These are phyloP conservation scores for Hemaris fuciformis DNA, from an alignment of 2,888 invertebrate genomes.

Conservation along the genomic window DNA sequence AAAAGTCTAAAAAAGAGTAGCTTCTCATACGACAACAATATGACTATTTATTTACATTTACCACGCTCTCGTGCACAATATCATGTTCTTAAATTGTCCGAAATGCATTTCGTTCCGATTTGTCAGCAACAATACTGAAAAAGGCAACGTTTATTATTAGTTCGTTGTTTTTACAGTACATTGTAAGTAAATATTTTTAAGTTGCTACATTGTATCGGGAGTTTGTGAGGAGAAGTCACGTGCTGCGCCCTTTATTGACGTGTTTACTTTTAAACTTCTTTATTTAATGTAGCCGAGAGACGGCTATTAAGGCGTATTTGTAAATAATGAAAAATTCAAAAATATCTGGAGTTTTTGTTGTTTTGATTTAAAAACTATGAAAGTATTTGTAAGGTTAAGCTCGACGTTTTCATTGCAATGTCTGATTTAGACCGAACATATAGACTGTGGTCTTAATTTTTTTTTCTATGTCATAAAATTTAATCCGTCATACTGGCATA, in stretches of 20 bases:
- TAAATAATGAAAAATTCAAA: slow-evolving; percentile 1
- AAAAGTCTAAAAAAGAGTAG: too few relatives aligned
- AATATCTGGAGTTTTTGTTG: neutral
- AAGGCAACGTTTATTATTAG: slow-evolving; percentile 9
- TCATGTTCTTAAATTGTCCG: neutral
- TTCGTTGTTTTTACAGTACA: slow-evolving; percentile 18
- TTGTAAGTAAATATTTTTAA: slow-evolving; percentile 23
- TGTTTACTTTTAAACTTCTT: slow-evolving; percentile 28
- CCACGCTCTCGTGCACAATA: neutral
- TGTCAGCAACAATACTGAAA: slow-evolving; percentile 7
- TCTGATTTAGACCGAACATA: too few relatives aligned
- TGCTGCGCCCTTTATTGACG: slow-evolving; percentile 37
- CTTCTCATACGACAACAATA: too few relatives aligned
- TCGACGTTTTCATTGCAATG: too few relatives aligned
- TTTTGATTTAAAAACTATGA: neutral
- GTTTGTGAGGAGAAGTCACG: slow-evolving; percentile 37
- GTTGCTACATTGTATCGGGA: slow-evolving; percentile 36
- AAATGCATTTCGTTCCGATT: neutral
- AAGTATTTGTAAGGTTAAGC: too few relatives aligned
- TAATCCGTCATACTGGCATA: too few relatives aligned
- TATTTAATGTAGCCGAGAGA: slow-evolving; percentile 4
- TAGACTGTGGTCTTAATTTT: too few relatives aligned
- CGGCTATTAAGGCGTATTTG: neutral
- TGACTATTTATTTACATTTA: neutral
- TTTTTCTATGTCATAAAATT: too few relatives aligned